Percentiles rank a stretch among this genome's conserved stretches.
These are phyloP conservation scores for Crypturellus undulatus DNA, from an alignment of 2,113 vertebrate genomes.

Conservation along the genomic window DNA sequence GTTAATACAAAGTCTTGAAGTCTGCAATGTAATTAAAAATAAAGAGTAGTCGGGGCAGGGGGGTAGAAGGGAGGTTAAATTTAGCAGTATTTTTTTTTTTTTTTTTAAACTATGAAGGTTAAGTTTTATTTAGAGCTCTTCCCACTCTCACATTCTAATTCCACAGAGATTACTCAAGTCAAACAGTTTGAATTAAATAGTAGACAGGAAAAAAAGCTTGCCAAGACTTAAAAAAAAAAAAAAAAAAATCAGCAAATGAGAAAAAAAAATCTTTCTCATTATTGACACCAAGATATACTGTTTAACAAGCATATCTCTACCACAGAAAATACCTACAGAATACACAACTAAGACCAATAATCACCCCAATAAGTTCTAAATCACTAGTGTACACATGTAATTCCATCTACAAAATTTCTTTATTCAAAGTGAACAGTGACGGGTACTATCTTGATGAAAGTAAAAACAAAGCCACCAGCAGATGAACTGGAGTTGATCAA, in stretches of 20 bases:
- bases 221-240: neutral
- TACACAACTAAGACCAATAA: neutral
- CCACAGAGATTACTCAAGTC: neutral
- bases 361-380: neutral
- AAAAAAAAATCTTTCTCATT: neutral
- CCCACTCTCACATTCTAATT: neutral
- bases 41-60: neutral
- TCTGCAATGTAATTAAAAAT: neutral
- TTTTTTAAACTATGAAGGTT: neutral
- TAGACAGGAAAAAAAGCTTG: rapidly evolving
- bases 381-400: neutral
- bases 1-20: neutral
- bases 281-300: neutral
- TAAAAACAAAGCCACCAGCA: neutral
- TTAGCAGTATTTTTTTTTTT: neutral
- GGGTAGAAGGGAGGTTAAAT: neutral
- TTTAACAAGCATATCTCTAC: neutral
- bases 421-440: neutral
- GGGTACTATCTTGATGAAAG: neutral
- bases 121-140: neutral
- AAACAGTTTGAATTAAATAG: neutral
- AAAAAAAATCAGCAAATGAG: neutral
- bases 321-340: neutral
- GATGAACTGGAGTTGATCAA: neutral
- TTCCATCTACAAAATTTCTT: neutral